Conservation (phyloP, 1,140 invertebrate genomes). For the Polyergus mexicanus region DNA sequence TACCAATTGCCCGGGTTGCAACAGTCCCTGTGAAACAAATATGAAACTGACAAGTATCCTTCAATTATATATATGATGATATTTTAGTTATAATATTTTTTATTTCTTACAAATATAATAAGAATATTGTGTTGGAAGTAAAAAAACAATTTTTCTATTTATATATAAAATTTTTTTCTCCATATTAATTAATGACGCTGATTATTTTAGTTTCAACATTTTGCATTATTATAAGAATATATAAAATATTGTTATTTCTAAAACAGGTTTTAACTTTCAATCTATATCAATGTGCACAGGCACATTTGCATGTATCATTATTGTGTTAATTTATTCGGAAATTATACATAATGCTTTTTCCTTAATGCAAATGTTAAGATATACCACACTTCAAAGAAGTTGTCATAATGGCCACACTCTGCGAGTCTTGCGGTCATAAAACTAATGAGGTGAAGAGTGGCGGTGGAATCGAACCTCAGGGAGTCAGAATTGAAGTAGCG, state of each 20-base stretch:
- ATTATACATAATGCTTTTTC: slow-evolving; percentile 46
- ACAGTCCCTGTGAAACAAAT: slow-evolving; percentile 94
- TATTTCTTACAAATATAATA: background rate
- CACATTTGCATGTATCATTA: too few relatives aligned
- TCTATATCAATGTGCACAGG: too few relatives aligned
- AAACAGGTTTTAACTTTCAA: too few relatives aligned
- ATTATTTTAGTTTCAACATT: background rate
- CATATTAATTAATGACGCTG: too few relatives aligned
- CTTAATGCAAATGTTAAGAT: slow-evolving; percentile 86
- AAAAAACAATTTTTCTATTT: background rate
- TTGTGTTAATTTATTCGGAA: too few relatives aligned
- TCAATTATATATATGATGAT: slow-evolving; percentile 65
- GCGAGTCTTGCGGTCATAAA: slow-evolving; percentile 95
- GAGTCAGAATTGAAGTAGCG: slow-evolving; percentile 92
- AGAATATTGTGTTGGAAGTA: background rate
- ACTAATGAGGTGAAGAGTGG: slow-evolving; percentile 99
- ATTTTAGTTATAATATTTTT: background rate
- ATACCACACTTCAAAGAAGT: slow-evolving; percentile 99
- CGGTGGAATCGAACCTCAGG: slow-evolving; percentile 94
- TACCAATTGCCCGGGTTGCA: slow-evolving; percentile 96
- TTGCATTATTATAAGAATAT: background rate
- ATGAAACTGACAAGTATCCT: slow-evolving; percentile 97
- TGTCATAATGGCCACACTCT: slow-evolving; percentile 98
- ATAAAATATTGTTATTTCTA: too few relatives aligned
- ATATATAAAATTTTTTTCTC: too few relatives aligned